Base-by-base conservation (phyloP, 2,113 vertebrate species). In the Laterallus jamaicensis region DNA sequence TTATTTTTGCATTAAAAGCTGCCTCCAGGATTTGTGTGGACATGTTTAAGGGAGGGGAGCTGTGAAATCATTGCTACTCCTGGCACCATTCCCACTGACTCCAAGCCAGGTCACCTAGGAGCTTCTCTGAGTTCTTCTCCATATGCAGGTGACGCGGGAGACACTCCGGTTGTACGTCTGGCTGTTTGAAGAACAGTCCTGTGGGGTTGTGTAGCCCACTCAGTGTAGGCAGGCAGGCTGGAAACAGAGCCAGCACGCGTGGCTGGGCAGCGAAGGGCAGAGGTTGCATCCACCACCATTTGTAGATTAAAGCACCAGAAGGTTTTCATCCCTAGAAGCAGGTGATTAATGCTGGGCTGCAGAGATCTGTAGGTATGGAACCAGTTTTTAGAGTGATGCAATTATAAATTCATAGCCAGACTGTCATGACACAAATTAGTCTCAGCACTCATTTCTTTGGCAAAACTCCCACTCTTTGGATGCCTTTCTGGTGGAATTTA, bases 341-440 rank as follows among this genome's bases (percentile, higher is more conserved):
- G 74, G 49, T 71, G 64, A 86, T 73, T 59, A 68, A 81, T 40
- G 69, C 60, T 94, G 3, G 0, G 73, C 82, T 82, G 28, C 59
- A 88, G 71, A 90, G 79, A 55, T 58, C 40, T 5, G 7, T 67
- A 88, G 82, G 82, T 93, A 91, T 19, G 55, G 55, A 86, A 92
- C 37, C 63, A 80, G 50, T 40, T 67, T 74, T 82, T 37, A 54
- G 40, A 88, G 52, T 13, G 42, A 66, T 74, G 37, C 31, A 85
- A 88, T 85, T 95, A 96, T 47, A 86, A 86, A 93, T 94, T 93
- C 94, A 92, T 59, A 86, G 87, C 87, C 92, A 96, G 85, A 92
- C 92, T 92, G 92, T 77, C 87, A 80, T 56, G 82, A 85, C 88
- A 94, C 87, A 86, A 89, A 94, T 85, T 74, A 95, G 82, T 70